Conservation (phyloP, 2,113 vertebrate genomes). For the Sphyrna mokarran region DNA sequence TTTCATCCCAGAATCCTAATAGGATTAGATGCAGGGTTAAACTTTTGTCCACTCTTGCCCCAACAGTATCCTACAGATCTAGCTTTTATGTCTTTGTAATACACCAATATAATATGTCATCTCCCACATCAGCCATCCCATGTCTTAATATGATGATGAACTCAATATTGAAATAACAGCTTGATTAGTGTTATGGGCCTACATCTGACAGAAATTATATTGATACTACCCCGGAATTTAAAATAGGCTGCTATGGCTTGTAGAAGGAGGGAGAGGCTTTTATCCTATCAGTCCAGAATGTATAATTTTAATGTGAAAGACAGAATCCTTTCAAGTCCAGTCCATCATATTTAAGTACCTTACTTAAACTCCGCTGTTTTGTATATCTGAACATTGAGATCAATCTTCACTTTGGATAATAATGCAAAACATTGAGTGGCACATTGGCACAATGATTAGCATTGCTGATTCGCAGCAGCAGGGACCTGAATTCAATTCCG, state of each 20-base stretch:
- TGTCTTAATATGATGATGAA: not conserved
- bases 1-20: not conserved
- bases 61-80: not conserved
- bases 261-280: not conserved
- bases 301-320: not conserved
- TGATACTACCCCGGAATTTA: not conserved
- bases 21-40: not conserved
- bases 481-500: too few relatives aligned
- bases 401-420: not conserved
- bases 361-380: not conserved
- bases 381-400: not conserved
- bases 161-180: not conserved
- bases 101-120: not conserved
- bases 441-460: too few relatives aligned
- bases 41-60: not conserved
- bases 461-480: too few relatives aligned
- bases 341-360: not conserved
- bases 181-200: not conserved
- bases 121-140: not conserved
- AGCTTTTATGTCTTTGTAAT: not conserved
- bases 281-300: not conserved
- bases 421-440: not conserved
- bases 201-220: not conserved
- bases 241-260: not conserved
- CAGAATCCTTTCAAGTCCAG: not conserved